Percentiles rank a stretch among this genome's conserved stretches.
These are phyloP conservation scores for Cercocebus atys DNA, from an alignment of 2,113 vertebrate species.

Conservation along the genomic window DNA sequence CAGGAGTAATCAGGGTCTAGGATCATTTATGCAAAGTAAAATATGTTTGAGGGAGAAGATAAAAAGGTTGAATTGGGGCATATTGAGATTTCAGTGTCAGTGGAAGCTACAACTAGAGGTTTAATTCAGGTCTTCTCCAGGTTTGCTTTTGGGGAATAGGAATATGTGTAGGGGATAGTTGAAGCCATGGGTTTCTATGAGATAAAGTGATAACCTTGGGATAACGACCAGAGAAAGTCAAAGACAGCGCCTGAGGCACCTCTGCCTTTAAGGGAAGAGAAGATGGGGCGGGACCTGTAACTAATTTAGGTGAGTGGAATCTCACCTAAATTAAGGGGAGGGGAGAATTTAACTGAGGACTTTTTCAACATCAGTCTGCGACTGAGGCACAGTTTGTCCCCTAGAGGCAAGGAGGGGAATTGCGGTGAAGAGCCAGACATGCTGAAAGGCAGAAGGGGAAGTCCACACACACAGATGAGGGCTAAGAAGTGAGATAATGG, in stretches of 20 bases:
- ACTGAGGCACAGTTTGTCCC: not conserved
- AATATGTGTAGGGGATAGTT: not conserved
- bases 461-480: rapidly evolving
- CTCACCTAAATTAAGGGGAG: not conserved
- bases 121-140: not conserved
- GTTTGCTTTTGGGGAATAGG: not conserved
- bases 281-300: not conserved
- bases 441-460: not conserved
- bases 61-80: not conserved
- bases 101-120: not conserved
- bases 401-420: not conserved
- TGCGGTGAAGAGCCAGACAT: not conserved
- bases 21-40: not conserved
- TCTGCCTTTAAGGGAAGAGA: not conserved
- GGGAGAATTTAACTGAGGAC: not conserved
- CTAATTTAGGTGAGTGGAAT: not conserved
- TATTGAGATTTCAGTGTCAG: not conserved
- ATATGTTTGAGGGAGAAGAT: not conserved
- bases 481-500: not conserved
- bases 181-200: not conserved
- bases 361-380: not conserved
- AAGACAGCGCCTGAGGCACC: not conserved
- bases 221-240: not conserved
- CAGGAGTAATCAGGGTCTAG: not conserved
- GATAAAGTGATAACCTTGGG: not conserved